Conservation (phyloP, 1,140 invertebrate genomes). For the Branchinecta lindahli region DNA sequence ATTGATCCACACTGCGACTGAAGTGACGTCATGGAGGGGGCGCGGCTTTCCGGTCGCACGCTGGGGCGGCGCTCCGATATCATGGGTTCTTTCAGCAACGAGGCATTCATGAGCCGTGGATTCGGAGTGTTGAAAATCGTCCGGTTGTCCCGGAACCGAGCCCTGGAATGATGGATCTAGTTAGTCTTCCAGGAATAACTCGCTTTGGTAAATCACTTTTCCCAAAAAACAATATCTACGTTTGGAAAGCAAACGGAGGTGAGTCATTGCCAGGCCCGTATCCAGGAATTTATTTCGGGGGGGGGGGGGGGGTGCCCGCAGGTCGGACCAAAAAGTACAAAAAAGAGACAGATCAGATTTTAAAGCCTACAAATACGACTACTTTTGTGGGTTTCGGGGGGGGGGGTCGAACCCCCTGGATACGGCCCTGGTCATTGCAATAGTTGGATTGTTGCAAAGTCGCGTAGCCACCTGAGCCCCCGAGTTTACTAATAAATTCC, state of each 20-base stretch:
- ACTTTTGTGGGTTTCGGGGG: too few relatives aligned
- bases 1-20: slow-evolving; percentile 2
- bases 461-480: too few relatives aligned
- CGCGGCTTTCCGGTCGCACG: not conserved
- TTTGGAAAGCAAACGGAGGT: slow-evolving; percentile 12
- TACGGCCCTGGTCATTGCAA: too few relatives aligned
- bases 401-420: too few relatives aligned
- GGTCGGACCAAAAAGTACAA: too few relatives aligned
- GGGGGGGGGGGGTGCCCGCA: too few relatives aligned
- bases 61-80: not conserved
- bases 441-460: too few relatives aligned
- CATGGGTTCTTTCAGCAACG: slow-evolving; percentile 19
- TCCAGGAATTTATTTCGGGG: too few relatives aligned
- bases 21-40: not conserved
- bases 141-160: slow-evolving; percentile 73
- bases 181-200: not conserved
- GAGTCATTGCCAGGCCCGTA: too few relatives aligned
- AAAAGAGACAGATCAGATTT: too few relatives aligned
- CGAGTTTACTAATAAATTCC: too few relatives aligned
- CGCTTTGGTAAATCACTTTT: not conserved
- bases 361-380: too few relatives aligned
- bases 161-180: slow-evolving; percentile 40
- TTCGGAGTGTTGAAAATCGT: slow-evolving; percentile 91
- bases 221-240: not conserved
- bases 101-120: slow-evolving; percentile 33